A percentile compares a stretch with the other conserved stretches of the same genome.
These are phyloP conservation scores for Nineta flava DNA, from an alignment of 2,888 invertebrate species.

Conservation along the genomic window DNA sequence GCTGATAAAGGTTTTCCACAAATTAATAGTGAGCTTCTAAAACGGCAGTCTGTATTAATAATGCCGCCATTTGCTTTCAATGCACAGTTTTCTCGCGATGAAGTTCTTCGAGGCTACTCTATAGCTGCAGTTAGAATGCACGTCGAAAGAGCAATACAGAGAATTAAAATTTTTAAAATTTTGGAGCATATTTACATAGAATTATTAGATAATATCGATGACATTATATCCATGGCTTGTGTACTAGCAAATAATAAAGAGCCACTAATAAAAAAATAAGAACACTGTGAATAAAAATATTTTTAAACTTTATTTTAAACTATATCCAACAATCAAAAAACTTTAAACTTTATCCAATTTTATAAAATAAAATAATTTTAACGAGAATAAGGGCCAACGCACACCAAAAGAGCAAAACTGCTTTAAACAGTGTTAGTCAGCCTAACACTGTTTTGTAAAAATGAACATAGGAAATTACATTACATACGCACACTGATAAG, in stretches of 20 bases:
- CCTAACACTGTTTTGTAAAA: too few species aligned
- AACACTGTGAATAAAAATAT: not conserved
- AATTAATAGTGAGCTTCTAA: constrained; percentile 10
- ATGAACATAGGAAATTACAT: too few species aligned
- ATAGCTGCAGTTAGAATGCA: not conserved
- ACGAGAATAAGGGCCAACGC: too few species aligned
- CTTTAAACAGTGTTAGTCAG: too few species aligned
- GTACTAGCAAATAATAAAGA: constrained; percentile 2
- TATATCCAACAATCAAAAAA: not conserved
- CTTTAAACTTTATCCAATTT: not conserved
- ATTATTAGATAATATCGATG: not conserved
- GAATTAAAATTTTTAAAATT: not conserved
- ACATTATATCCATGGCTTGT: not conserved
- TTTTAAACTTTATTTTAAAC: not conserved
- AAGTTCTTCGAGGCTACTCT: constrained; percentile 1
- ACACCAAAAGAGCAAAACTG: too few species aligned
- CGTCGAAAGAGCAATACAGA: not conserved
- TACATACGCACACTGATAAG: too few species aligned
- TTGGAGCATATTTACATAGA: not conserved
- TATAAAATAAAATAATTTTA: not conserved
- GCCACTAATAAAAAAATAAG: not conserved
- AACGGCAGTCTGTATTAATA: constrained; percentile 11
- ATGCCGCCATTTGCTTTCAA: constrained; percentile 13
- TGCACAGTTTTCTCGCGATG: constrained; percentile 12
- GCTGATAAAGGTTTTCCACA: constrained; percentile 13